phyloP scores from a whole-genome alignment of 2,888 invertebrate genomes.

The Agrilus biguttatus region DNA sequence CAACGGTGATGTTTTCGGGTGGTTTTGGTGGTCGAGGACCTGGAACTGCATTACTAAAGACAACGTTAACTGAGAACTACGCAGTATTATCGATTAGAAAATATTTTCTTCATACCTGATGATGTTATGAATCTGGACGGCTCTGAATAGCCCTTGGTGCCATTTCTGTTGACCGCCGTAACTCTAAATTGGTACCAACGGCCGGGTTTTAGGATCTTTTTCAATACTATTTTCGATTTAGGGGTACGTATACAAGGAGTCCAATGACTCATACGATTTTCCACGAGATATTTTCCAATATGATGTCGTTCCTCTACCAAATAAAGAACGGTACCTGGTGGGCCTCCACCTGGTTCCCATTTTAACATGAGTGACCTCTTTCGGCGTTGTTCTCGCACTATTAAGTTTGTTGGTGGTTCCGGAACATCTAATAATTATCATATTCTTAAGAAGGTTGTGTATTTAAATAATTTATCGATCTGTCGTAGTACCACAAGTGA shows the following conservation, averaged over 20 bases:
- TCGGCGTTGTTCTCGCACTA: constrained; percentile 39
- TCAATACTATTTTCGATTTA: constrained; percentile 39
- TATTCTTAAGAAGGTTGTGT: too few relatives aligned
- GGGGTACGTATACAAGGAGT: constrained; percentile 36
- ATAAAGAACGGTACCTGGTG: constrained; percentile 30
- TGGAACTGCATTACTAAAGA: constrained; percentile 12
- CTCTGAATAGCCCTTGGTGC: constrained; percentile 56
- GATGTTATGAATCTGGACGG: constrained; percentile 46
- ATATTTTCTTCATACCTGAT: constrained; percentile 21
- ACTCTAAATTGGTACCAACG: constrained; percentile 70
- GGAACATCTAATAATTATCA: constrained; percentile 37
- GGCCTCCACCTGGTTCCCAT: constrained; percentile 25
- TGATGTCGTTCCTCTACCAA: constrained; percentile 58
- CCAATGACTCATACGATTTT: constrained; percentile 52
- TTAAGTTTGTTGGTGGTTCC: constrained; percentile 44
- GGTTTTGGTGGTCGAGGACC: constrained; percentile 46
- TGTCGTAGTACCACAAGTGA: too few relatives aligned
- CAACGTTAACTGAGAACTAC: too few relatives aligned
- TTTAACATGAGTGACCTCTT: constrained; percentile 33
- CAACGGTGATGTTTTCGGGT: constrained; percentile 45
- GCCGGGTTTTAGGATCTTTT: constrained; percentile 46
- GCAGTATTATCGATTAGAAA: neutral
- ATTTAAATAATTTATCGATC: too few relatives aligned
- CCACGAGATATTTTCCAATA: constrained; percentile 48
- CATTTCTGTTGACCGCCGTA: constrained; percentile 56